Evolutionary conservation across 2,888 invertebrate genomes (phyloP).

Genomic region (Mellilla xanthometata): DNA sequence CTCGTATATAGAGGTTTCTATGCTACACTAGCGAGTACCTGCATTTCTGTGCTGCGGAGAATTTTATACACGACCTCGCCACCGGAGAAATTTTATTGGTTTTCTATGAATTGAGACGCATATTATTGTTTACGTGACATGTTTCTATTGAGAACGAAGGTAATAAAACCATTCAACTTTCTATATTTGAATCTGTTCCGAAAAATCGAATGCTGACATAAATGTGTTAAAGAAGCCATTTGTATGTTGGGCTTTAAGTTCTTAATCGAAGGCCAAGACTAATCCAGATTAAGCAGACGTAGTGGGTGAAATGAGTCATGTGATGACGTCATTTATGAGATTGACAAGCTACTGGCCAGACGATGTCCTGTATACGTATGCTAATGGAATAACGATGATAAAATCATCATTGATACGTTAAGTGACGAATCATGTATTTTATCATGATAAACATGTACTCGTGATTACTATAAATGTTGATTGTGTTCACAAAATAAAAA

Average conservation of each 20-base stretch:
- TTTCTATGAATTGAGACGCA: conserved; percentile 15
- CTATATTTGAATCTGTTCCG: background rate
- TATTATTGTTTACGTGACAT: conserved; percentile 20
- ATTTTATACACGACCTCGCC: conserved; percentile 28
- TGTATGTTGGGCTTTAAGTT: background rate
- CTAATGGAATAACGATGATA: conserved; percentile 24
- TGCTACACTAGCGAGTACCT: conserved; percentile 35
- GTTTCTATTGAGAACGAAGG: conserved; percentile 25
- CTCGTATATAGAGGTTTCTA: conserved; percentile 53
- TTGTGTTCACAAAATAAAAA: too few species aligned
- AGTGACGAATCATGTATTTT: conserved; percentile 2
- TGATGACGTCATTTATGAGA: conserved; percentile 43
- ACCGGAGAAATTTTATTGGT: conserved; percentile 29
- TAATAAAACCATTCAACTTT: conserved; percentile 1
- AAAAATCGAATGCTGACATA: background rate
- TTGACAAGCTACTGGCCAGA: conserved; percentile 28
- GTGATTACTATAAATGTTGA: too few species aligned
- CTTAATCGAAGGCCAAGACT: conserved; percentile 18
- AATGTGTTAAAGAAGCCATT: background rate
- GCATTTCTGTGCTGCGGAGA: conserved; percentile 33
- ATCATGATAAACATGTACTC: too few species aligned
- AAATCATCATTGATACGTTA: conserved; percentile 13
- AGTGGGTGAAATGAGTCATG: conserved; percentile 42
- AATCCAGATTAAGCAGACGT: conserved; percentile 39
- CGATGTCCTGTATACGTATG: conserved; percentile 27